phyloP scores from a whole-genome alignment of 2,113 vertebrate genomes.

The Brienomyrus brachyistius region DNA sequence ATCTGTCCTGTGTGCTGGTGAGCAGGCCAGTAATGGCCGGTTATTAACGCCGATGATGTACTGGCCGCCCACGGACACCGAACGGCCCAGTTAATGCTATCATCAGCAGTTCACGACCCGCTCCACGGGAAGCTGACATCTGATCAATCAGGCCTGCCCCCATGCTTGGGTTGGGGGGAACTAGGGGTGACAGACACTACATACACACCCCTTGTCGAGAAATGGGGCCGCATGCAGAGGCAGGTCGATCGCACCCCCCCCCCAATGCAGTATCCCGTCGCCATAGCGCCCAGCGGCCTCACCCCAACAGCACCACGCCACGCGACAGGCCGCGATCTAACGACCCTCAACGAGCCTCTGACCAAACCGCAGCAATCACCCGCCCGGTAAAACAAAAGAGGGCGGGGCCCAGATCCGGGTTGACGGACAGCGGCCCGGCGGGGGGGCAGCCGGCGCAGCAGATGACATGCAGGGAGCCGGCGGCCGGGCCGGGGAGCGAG shows the following conservation, averaged over 20 bases:
- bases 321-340: neutral
- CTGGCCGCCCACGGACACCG: neutral
- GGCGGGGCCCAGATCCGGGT: neutral
- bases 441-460: constrained; percentile 35
- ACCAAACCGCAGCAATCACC: neutral
- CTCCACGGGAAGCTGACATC: constrained; percentile 6
- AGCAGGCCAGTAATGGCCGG: constrained; percentile 6
- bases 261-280: constrained; percentile 26
- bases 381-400: neutral
- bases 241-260: constrained; percentile 14
- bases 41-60: constrained; percentile 17
- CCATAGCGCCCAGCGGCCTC: neutral
- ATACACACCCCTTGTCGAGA: neutral
- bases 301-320: neutral
- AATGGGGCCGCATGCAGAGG: neutral
- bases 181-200: neutral
- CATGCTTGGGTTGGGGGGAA: neutral
- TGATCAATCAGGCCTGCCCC: constrained; percentile 16
- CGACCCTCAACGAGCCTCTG: neutral
- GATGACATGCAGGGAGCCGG: constrained; percentile 62
- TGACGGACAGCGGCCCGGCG: constrained; percentile 9
- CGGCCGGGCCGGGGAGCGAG: constrained; percentile 47
- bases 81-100: constrained; percentile 6
- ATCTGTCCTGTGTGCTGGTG: neutral
- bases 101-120: constrained; percentile 20